phyloP scores from a whole-genome alignment of 2,888 invertebrate genomes.

The Amblyteles armatorius region DNA sequence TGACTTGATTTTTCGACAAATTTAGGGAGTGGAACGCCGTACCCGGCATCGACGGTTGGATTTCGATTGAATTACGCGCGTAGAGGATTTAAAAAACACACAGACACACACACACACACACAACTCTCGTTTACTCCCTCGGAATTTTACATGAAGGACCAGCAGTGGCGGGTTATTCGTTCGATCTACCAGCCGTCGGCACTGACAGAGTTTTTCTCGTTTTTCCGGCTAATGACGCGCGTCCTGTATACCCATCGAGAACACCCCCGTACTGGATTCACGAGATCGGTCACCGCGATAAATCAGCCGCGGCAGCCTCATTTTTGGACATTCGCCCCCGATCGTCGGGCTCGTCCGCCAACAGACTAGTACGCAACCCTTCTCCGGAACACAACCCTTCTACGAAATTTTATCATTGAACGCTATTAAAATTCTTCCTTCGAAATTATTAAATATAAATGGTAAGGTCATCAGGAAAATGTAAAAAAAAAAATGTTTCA shows the following conservation, averaged over 20 bases:
- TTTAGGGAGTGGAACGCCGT: slow-evolving; percentile 69
- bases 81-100: slow-evolving; percentile 54
- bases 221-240: slow-evolving; percentile 79
- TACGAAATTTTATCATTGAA: slow-evolving; percentile 41
- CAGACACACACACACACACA: slow-evolving; percentile 65
- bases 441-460: slow-evolving; percentile 55
- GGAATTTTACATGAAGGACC: slow-evolving; percentile 49
- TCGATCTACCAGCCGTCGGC: slow-evolving; percentile 57
- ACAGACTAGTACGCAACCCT: slow-evolving; percentile 47
- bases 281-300: slow-evolving; percentile 80
- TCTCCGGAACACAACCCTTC: slow-evolving; percentile 19
- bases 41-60: slow-evolving; percentile 52
- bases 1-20: slow-evolving; percentile 83
- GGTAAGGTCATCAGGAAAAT: neutral
- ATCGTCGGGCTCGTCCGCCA: slow-evolving; percentile 30
- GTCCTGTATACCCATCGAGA: slow-evolving; percentile 77
- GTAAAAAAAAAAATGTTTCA: neutral
- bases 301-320: slow-evolving; percentile 80
- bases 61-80: slow-evolving; percentile 62
- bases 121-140: slow-evolving; percentile 28
- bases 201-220: slow-evolving; percentile 80
- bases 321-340: slow-evolving; percentile 72
- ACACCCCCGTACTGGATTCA: slow-evolving; percentile 68
- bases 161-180: slow-evolving; percentile 26
- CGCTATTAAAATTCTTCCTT: slow-evolving; percentile 51